Base-by-base conservation (phyloP, 2,113 vertebrate species). In the Polyodon spathula region DNA sequence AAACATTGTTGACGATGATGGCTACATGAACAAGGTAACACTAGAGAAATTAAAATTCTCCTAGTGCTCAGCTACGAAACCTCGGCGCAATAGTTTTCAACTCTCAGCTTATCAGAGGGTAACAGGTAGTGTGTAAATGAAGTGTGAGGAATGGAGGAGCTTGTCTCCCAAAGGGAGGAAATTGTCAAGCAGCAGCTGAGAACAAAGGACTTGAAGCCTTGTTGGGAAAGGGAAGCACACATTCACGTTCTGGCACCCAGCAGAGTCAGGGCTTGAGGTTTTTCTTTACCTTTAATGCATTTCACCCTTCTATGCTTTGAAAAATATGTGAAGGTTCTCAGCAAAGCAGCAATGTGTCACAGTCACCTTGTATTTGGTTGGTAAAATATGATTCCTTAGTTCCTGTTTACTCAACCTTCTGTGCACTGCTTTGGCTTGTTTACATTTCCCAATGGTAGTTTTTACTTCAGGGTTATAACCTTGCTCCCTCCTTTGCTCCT, bases 31-130 rank as follows among this genome's bases (percentile, higher is more conserved):
- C 55, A 37, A 44, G 44, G 58, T 40, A 69, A 62, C n/a, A n/a
- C 58, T 27, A 57, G 63, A 37, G 40, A 70, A 67, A 67, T 80
- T 70, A 78, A 60, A 64, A 82, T 78, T 75, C 71, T 11, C 53
- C 41, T 48, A 53, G 66, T 56, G 12, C 46, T 12, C 46, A 12
- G 46, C 46, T 14, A 50, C n/a, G 11, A 50, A 50, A 50, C 11
- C 69, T 60, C 53, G 10, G 37, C 42, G 61, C 51, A 67, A 60
- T n/a, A 7, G 60, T 53, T 60, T 51, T 46, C 12, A 55, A 61
- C 15, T 54, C 63, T 59, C 38, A 37, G 63, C 66, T 65, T 70
- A 74, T 77, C 67, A 68, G 50, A 63, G 63, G 50, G 69, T 63
- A 68, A 71, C 71, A 60, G 66, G 59, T 62, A 73, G 53, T 60